Conservation (phyloP, 1,140 invertebrate genomes). For the Eurytemora carolleeae region DNA sequence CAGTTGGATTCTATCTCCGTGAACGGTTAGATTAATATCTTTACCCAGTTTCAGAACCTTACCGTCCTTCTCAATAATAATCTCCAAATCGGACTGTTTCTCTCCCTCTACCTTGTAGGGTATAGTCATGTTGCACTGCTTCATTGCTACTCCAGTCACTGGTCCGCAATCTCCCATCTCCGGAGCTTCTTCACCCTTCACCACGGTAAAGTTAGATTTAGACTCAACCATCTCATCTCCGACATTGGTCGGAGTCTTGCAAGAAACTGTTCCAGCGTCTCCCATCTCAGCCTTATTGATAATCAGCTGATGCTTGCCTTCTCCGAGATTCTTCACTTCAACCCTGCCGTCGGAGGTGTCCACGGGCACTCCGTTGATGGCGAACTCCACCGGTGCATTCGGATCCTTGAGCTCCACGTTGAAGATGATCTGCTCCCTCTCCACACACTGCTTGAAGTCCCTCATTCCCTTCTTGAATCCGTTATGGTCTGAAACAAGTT, state of each 20-base stretch:
- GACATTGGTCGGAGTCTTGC: conserved; percentile 7
- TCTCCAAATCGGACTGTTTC: conserved; percentile 15
- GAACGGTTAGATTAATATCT: conserved; percentile 14
- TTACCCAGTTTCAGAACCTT: conserved; percentile 14
- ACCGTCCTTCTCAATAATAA: conserved; percentile 13
- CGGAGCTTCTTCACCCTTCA: conserved; percentile 14
- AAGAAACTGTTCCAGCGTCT: conserved; percentile 28
- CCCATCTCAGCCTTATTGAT: conserved; percentile 60
- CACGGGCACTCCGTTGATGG: conserved; percentile 71
- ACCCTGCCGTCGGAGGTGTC: conserved; percentile 37
- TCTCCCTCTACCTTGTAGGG: conserved; percentile 14
- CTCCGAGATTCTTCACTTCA: conserved; percentile 71
- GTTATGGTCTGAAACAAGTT: conserved; percentile 8
- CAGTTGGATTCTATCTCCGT: conserved; percentile 14
- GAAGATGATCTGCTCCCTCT: conserved; percentile 68
- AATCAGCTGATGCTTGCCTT: conserved; percentile 70
- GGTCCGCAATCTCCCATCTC: conserved; percentile 12
- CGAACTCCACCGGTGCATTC: conserved; percentile 79
- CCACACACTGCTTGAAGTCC: conserved; percentile 60
- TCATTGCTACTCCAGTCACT: conserved; percentile 13
- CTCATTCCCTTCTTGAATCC: conserved; percentile 89
- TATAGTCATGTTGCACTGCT: conserved; percentile 16
- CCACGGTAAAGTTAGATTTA: conserved; percentile 12
- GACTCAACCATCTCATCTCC: conserved; percentile 14
- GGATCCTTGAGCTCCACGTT: conserved; percentile 87